Conservation (phyloP, 2,113 vertebrate species). For the Probosciger aterrimus region DNA sequence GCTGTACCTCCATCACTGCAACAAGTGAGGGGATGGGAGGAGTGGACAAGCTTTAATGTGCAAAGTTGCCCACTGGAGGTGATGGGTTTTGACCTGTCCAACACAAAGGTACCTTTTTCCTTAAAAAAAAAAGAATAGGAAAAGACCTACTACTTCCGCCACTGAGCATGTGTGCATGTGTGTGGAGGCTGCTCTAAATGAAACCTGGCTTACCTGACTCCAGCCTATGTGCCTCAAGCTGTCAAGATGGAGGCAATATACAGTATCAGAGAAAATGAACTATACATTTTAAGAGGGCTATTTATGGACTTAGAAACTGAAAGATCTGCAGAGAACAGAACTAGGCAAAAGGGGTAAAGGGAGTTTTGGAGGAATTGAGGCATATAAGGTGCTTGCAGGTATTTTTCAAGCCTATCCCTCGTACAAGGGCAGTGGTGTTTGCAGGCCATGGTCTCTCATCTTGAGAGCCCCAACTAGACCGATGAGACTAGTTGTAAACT, state of each 20-base stretch:
- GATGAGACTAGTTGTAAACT: neutral
- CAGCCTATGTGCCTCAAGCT: neutral
- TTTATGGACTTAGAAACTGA: neutral
- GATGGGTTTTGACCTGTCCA: neutral
- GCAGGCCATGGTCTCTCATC: neutral
- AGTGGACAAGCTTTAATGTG: neutral
- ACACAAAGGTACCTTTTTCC: neutral
- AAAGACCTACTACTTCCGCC: neutral
- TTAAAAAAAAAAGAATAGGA: neutral
- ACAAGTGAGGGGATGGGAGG: neutral
- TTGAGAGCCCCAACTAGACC: neutral
- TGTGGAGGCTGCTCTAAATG: neutral
- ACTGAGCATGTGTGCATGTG: neutral
- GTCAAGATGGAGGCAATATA: neutral
- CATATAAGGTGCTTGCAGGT: neutral
- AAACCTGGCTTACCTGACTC: neutral
- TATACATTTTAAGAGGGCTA: neutral
- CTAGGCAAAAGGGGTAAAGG: neutral
- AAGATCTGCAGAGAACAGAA: neutral
- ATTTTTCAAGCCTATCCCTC: neutral
- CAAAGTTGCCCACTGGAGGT: neutral
- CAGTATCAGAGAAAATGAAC: neutral
- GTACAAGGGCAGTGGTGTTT: neutral
- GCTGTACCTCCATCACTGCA: accelerated
- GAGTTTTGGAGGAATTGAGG: neutral